Evolutionary conservation across 2,113 vertebrate species (phyloP), one percentile per base, ranked within the genome.

Genomic region (Oxyruncus cristatus): DNA sequence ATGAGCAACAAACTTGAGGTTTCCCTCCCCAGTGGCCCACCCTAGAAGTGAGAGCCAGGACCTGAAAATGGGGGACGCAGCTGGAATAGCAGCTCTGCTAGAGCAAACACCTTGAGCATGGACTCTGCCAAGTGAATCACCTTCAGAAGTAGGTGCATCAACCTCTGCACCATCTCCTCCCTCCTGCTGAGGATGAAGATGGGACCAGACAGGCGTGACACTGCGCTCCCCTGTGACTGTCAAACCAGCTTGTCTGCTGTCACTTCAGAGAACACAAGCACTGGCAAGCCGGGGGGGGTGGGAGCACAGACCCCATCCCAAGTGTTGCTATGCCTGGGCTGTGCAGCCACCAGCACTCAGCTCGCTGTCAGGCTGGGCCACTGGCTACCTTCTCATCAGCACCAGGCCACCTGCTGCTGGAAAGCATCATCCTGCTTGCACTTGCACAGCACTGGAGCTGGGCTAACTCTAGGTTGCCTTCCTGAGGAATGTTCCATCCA

Each of bases 51-150:
- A 68, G 7, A 84, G 33, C 30, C 42, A 53, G 11, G 62, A 30
- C 37, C 32, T 49, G 44, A 66, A 78, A 58, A 53, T 12, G 42
- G 14, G 32, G 39, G 49, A 44, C 9, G 19, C 53, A 32, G 72
- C 35, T 85, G 56, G 39, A 88, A 59, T 3, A 63, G 47, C 39
- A 78, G 19, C 9, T 86, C 39, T 76, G 39, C 50, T 59, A 47
- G 11, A 65, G 50, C 70, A 75, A 65, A 76, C 26, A 35, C 22
- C n/a, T 79, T 5, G 16, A 70, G 49, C 30, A 46, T 10, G 1
- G 2, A 12, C n/a, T 63, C 62, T 42, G 50, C n/a, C 63, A 28
- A 13, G 37, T 1, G 0, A 81, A 30, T 56, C 21, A 0, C 28
- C 41, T 50, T 77, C 52, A 55, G 58, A 77, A 50, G 35, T 24